These are phyloP conservation scores for Heliothis virescens DNA, from an alignment of 1,140 invertebrate genomes.

Conservation along the genomic window DNA sequence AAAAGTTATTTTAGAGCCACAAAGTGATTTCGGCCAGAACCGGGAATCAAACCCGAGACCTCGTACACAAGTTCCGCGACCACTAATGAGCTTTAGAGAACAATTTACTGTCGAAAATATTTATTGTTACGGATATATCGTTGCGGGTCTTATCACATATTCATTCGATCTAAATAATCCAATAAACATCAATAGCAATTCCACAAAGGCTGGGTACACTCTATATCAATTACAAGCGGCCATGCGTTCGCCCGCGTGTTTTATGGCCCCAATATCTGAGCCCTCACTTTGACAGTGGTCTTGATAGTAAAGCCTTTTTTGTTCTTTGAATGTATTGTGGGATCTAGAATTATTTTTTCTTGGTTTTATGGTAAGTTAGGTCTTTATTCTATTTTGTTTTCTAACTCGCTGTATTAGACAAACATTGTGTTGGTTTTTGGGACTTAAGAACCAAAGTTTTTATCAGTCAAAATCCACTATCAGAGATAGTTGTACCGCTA, in stretches of 20 bases:
- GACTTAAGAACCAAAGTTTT: too few relatives aligned
- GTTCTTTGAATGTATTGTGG: neutral
- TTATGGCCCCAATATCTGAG: slow-evolving; percentile 20
- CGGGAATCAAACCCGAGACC: too few relatives aligned
- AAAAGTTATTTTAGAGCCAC: too few relatives aligned
- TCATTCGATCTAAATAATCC: neutral
- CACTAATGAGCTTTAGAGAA: too few relatives aligned
- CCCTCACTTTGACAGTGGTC: neutral
- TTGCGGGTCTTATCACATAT: too few relatives aligned
- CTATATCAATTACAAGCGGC: neutral
- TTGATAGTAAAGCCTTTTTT: neutral
- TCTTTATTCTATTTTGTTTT: neutral
- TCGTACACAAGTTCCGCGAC: too few relatives aligned
- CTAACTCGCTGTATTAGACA: neutral
- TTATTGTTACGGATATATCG: too few relatives aligned
- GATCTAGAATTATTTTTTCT: neutral
- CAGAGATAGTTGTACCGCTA: too few relatives aligned
- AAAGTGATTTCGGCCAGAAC: too few relatives aligned
- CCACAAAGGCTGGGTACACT: neutral
- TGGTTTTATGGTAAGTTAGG: neutral
- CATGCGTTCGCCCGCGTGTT: slow-evolving; percentile 1
- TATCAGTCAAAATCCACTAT: too few relatives aligned
- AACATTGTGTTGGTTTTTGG: too few relatives aligned
- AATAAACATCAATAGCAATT: slow-evolving; percentile 3
- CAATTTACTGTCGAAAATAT: too few relatives aligned